Conservation (phyloP, 2,888 invertebrate genomes). For the Trichopria drosophilae region DNA sequence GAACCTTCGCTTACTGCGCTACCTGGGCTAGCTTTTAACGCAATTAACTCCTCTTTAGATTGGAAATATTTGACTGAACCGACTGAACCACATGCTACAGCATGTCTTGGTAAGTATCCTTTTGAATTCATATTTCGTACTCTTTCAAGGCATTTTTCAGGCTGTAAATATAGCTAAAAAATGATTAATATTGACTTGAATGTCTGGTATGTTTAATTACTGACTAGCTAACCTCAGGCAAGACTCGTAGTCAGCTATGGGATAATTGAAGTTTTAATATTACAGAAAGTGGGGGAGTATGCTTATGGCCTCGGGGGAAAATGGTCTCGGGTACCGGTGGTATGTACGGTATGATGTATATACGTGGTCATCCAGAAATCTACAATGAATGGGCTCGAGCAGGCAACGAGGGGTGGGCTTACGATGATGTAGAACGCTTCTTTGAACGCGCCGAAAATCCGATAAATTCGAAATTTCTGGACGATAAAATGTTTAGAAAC, state of each 20-base stretch:
- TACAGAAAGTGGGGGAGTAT: conserved; percentile 50
- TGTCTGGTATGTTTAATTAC: too few species aligned
- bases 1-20: conserved; percentile 57
- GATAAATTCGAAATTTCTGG: conserved; percentile 38
- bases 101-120: conserved; percentile 51
- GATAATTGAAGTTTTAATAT: neutral
- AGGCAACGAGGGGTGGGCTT: conserved; percentile 65
- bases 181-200: too few species aligned
- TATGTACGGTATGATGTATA: conserved; percentile 68
- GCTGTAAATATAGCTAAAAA: too few species aligned
- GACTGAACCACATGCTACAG: conserved; percentile 54
- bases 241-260: too few species aligned
- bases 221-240: neutral
- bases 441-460: conserved; percentile 63
- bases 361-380: conserved; percentile 63
- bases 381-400: conserved; percentile 63
- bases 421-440: conserved; percentile 60
- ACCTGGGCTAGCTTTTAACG: conserved; percentile 55
- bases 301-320: conserved; percentile 61
- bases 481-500: conserved; percentile 32
- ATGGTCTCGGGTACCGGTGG: conserved; percentile 67
- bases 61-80: conserved; percentile 62
- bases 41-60: conserved; percentile 57
- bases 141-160: too few species aligned
- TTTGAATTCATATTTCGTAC: neutral